Conservation (phyloP, 2,797 vertebrate species). For the Eulemur albifrons region DNA sequence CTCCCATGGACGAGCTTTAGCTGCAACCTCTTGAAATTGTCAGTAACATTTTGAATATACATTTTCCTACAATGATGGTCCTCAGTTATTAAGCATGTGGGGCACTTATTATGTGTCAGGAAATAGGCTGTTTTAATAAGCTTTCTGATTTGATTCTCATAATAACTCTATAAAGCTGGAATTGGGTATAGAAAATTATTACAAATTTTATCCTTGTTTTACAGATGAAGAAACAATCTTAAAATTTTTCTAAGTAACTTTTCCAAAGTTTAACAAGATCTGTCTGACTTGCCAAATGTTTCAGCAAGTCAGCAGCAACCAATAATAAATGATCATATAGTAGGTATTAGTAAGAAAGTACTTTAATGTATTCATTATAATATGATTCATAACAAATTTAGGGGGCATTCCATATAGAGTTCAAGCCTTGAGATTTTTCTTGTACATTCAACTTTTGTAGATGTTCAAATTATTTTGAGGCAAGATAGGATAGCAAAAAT, state of each 20-base stretch:
- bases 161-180: background rate
- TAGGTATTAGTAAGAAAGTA: background rate
- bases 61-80: background rate
- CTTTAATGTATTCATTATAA: background rate
- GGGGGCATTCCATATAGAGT: background rate
- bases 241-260: background rate
- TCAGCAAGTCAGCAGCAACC: background rate
- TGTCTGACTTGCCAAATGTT: background rate
- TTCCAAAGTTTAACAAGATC: background rate
- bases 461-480: background rate
- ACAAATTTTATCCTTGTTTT: background rate
- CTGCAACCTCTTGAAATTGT: background rate
- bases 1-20: background rate
- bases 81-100: background rate
- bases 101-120: background rate
- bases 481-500: background rate
- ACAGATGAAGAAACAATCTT: background rate
- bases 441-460: background rate
- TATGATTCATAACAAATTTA: background rate
- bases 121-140: background rate
- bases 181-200: background rate
- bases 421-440: background rate
- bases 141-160: background rate
- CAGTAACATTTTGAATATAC: background rate
- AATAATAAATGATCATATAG: background rate